Percentiles rank a stretch among this genome's conserved stretches.
Conservation (phyloP, 2,797 vertebrate species). For the Labeo calbasu region DNA sequence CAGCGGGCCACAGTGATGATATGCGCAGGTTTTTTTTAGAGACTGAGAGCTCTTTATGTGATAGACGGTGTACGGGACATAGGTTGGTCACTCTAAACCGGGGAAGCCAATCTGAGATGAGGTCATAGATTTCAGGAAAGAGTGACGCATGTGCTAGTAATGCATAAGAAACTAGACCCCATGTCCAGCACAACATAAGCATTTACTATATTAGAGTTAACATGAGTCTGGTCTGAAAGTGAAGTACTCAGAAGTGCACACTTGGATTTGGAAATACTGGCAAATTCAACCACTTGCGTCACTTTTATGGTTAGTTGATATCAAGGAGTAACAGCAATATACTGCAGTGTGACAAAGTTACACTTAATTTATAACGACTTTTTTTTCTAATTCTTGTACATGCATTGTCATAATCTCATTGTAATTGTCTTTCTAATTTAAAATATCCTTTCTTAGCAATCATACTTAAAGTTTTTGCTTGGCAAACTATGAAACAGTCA, state of each 20-base stretch:
- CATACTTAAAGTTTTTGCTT: too few species aligned
- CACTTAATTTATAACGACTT: background rate
- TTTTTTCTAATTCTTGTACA: background rate
- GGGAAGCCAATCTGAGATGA: slow-evolving; percentile 33
- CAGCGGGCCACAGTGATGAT: slow-evolving; percentile 48
- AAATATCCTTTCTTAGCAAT: too few species aligned
- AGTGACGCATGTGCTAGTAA: slow-evolving; percentile 23
- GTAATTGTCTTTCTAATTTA: too few species aligned
- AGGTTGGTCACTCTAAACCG: background rate
- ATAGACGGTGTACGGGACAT: slow-evolving; percentile 27
- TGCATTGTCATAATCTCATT: background rate
- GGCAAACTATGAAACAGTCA: too few species aligned
- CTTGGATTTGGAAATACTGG: background rate
- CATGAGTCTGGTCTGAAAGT: background rate
- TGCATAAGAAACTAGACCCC: slow-evolving; percentile 24
- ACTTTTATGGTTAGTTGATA: background rate
- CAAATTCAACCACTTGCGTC: background rate
- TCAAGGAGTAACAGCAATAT: background rate
- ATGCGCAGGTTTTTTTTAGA: slow-evolving; percentile 55
- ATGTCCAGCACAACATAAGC: background rate
- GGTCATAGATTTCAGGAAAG: slow-evolving; percentile 37
- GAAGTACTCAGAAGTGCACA: background rate
- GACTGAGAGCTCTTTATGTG: background rate
- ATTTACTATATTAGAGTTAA: background rate
- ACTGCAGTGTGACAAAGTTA: background rate